Evolutionary conservation across 2,113 vertebrate species (phyloP), one percentile per base, ranked within the genome.

Genomic region (Falco punctatus): DNA sequence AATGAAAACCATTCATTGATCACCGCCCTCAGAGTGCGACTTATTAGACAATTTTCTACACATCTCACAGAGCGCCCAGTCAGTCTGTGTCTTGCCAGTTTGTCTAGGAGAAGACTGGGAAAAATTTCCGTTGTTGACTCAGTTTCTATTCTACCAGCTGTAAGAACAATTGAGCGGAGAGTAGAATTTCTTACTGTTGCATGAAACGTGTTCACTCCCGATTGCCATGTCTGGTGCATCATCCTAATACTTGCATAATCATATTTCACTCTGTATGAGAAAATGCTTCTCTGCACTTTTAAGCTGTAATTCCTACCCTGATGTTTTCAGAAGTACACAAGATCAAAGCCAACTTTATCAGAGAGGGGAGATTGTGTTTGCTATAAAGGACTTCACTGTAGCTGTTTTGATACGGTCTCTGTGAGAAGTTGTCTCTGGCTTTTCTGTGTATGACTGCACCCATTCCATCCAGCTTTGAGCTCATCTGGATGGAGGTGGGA

Each of bases 401-500:
- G 12, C 6, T 82, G 6, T 54, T 85, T 64, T 71, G 21, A 12
- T 54, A 24, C 1, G 2, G 8, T 40, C 19, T 81, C 35, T 44
- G 6, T 74, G 35, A 74, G 40, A 84, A 81, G 3, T 4, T 8
- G 3, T 44, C 30, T 62, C 54, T 49, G 58, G 5, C 10, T 82
- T 71, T 70, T 67, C 13, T 38, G 3, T 81, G 24, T 58, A 30
- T 23, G 33, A 57, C 18, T 88, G 35, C 40, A 33, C 19, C 13
- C 9, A 6, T 55, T 62, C 58, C 35, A 42, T 6, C 51, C 26
- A 54, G 5, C 28, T 86, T 55, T 66, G 42, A 52, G n/a, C 13
- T 64, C 1, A 0, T 6, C 13, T 58, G 55, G 15, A 6, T 26
- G 32, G 27, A 27, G 17, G 3, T 27, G 6, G 5, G 23, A 38